Conservation (phyloP, 2,888 invertebrate species). For the Patella ulyssiponensis region DNA sequence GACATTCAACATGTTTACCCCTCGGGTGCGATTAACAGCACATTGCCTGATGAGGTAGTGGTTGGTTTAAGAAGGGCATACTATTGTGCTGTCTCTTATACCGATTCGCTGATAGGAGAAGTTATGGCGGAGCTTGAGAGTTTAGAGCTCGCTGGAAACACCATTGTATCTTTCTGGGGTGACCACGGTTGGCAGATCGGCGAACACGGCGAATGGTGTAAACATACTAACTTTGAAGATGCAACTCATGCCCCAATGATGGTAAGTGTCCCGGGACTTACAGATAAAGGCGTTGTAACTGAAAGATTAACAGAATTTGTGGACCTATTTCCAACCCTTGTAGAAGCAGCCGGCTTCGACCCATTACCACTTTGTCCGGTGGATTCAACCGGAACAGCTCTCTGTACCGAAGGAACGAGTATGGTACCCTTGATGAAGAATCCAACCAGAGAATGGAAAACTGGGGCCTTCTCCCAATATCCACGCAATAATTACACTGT, state of each 20-base stretch:
- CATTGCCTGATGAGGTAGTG: constrained; percentile 33
- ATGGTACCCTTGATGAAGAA: constrained; percentile 35
- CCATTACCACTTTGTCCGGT: constrained; percentile 22
- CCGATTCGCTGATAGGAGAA: constrained; percentile 43
- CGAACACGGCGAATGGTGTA: constrained; percentile 46
- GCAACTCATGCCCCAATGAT: constrained; percentile 55
- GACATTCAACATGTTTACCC: constrained; percentile 31
- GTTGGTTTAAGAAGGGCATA: constrained; percentile 42
- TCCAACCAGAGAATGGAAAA: constrained; percentile 22
- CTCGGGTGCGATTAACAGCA: constrained; percentile 28
- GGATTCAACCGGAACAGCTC: constrained; percentile 19
- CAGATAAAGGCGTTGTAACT: constrained; percentile 37
- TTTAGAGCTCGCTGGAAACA: constrained; percentile 37
- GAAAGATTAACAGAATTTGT: constrained; percentile 46
- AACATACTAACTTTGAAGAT: constrained; percentile 55
- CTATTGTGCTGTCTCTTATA: constrained; percentile 39
- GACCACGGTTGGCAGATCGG: constrained; percentile 51
- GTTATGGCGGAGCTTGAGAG: constrained; percentile 40
- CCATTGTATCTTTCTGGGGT: constrained; percentile 44
- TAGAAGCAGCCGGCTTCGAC: constrained; percentile 44
- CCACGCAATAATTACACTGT: constrained; percentile 14
- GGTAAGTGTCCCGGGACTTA: constrained; percentile 43
- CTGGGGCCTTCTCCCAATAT: constrained; percentile 29
- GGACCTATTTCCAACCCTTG: constrained; percentile 52
- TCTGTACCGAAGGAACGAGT: constrained; percentile 41